Evolutionary conservation across 2,113 vertebrate species (phyloP).

Genomic region (Phylloscopus trochiloides): DNA sequence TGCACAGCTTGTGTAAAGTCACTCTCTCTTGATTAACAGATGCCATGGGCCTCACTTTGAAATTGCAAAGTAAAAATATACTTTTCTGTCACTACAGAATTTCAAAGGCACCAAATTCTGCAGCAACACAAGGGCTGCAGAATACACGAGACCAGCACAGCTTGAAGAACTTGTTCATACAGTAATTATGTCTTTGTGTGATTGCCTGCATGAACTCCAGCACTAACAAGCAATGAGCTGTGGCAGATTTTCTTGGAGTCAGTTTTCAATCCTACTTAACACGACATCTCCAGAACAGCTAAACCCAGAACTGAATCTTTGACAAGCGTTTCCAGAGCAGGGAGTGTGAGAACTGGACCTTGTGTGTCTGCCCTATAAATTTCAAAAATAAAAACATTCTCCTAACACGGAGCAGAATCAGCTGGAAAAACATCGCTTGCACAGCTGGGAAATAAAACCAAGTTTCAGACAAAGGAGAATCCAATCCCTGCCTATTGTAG

Average conservation of each 20-base stretch:
- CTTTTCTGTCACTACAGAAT: slow-evolving; percentile 13
- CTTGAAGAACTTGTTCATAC: slow-evolving; percentile 43
- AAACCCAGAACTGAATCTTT: not conserved
- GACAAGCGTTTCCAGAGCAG: not conserved
- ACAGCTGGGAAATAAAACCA: not conserved
- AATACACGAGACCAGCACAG: slow-evolving; percentile 26
- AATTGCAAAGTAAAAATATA: slow-evolving; percentile 11
- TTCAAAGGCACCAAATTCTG: not conserved
- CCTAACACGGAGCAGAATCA: not conserved
- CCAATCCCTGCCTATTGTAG: not conserved
- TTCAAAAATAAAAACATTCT: not conserved
- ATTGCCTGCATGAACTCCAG: slow-evolving; percentile 10
- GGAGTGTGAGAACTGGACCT: not conserved
- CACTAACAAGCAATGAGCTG: slow-evolving; percentile 2
- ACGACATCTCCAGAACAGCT: not conserved
- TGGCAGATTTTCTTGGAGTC: not conserved
- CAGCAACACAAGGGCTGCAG: slow-evolving; percentile 13
- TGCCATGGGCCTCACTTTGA: not conserved
- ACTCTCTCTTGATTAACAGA: slow-evolving; percentile 9
- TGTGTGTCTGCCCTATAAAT: not conserved
- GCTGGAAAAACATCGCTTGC: not conserved
- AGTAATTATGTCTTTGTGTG: slow-evolving; percentile 24
- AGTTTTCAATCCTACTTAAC: not conserved
- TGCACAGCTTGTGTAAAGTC: slow-evolving; percentile 18
- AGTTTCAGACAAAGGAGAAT: not conserved